Evolutionary conservation across 2,113 vertebrate genomes (phyloP), one percentile per base, ranked within the genome.

Genomic region (Scytalopus superciliaris): DNA sequence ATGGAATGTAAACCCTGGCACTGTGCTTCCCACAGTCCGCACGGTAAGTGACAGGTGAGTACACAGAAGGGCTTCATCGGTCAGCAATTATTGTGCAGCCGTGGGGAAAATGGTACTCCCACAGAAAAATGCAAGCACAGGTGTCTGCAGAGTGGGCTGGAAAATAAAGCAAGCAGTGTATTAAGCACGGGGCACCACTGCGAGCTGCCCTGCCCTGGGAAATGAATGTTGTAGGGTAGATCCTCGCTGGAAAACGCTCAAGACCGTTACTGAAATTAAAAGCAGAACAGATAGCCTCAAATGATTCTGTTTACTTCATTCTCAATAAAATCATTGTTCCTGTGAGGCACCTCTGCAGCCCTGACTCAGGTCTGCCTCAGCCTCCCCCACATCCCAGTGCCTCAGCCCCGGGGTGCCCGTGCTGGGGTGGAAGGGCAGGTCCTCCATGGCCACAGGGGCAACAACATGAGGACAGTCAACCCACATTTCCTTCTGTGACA

Each of bases 381-480:
- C 52, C 22, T 19, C 9, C 17, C 9, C 37, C 16, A 1, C 7
- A 2, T 33, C 37, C 14, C 4, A 0, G 7, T 1, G 0, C 2
- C 56, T n/a, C 35, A 1, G 22, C 5, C 30, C 21, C 0, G 0
- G 25, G 25, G 33, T 12, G 12, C 3, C 50, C 40, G 4, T 0
- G 3, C 21, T 31, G 19, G 1, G 0, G 6, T 0, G 31, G 5
- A 55, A 66, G n/a, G 27, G 39, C 19, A 15, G 42, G 10, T 42
- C 59, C 24, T 2, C 27, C 49, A 9, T 2, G 0, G 37, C 10
- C 16, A 55, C 1, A 0, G 44, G 24, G 0, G 6, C 47, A 55
- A 10, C 2, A 31, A 30, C 17, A 7, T 0, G 2, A 68, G 33
- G 9, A 62, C 2, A 33, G 45, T 4, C 75, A 62, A 19, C 31